Percentiles rank a stretch among this genome's conserved stretches.
Conservation (phyloP, 2,797 vertebrate species). For the Tragelaphus oryx region DNA sequence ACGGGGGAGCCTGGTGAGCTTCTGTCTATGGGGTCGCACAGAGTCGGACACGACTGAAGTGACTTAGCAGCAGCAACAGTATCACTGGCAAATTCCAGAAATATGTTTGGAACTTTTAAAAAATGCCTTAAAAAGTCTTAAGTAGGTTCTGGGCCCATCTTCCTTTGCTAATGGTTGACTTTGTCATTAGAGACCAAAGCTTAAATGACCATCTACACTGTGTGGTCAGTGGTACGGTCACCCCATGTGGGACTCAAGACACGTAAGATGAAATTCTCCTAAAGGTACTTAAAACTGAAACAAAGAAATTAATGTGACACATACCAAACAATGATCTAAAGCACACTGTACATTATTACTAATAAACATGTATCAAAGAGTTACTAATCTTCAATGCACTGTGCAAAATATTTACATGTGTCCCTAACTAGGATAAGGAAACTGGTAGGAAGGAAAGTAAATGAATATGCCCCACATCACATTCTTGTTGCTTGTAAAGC, state of each 20-base stretch:
- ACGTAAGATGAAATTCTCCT: not conserved
- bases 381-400: not conserved
- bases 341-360: not conserved
- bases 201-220: not conserved
- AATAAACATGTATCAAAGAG: not conserved
- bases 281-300: not conserved
- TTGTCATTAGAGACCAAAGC: not conserved
- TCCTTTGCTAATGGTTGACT: not conserved
- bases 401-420: not conserved
- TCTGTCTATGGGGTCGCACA: too few species aligned
- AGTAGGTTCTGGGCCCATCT: not conserved
- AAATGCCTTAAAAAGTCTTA: not conserved
- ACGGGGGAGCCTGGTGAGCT: too few species aligned
- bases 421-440: not conserved
- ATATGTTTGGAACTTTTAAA: not conserved
- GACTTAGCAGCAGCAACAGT: not conserved
- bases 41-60: too few species aligned
- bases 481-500: not conserved
- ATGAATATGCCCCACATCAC: not conserved
- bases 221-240: not conserved
- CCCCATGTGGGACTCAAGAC: not conserved
- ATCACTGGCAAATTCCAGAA: slow-evolving; percentile 39
- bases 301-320: not conserved
- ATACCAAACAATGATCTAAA: not conserved
- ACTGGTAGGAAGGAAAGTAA: not conserved